These are phyloP conservation scores for Hymenopus coronatus DNA, from an alignment of 2,888 invertebrate genomes.

Conservation along the genomic window DNA sequence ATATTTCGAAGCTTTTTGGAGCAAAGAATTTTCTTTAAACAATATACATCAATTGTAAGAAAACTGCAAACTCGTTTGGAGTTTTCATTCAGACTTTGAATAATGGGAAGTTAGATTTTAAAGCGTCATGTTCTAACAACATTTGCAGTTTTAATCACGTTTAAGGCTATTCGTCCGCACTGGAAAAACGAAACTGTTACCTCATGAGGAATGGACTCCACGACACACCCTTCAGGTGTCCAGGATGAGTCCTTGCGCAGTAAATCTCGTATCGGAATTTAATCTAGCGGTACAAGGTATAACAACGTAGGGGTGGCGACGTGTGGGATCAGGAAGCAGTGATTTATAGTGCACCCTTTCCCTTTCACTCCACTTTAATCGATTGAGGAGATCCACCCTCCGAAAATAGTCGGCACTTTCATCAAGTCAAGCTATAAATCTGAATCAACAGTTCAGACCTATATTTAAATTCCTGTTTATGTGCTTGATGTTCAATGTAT, in stretches of 20 bases:
- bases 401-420: background rate
- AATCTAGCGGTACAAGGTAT: background rate
- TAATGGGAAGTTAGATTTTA: no score
- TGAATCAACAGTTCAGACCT: background rate
- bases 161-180: no score
- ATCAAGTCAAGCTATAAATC: background rate
- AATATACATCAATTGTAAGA: no score
- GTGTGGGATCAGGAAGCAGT: background rate
- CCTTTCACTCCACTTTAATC: background rate
- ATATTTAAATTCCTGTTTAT: background rate
- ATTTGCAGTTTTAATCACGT: no score
- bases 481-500: background rate
- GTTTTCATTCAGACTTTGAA: no score
- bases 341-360: background rate
- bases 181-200: no score
- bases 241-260: background rate
- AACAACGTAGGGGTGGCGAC: background rate
- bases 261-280: background rate
- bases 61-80: no score
- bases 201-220: background rate
- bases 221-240: background rate
- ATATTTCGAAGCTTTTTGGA: no score
- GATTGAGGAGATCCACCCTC: background rate
- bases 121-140: no score
- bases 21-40: no score